These are phyloP conservation scores for Machaerirhynchus nigripectus DNA, from an alignment of 2,113 vertebrate genomes.

Conservation along the genomic window DNA sequence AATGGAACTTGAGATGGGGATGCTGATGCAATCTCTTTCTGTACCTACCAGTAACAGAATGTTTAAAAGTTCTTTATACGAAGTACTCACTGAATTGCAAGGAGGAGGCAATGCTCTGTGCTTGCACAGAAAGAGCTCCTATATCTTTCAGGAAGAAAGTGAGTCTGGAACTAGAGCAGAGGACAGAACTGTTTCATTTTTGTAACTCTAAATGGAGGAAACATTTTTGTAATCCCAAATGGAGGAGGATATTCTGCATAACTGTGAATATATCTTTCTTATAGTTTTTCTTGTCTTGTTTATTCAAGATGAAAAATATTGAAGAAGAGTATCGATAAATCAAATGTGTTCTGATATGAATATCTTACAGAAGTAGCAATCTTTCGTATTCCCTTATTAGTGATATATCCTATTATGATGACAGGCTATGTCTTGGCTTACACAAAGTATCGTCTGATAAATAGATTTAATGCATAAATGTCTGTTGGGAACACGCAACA, in stretches of 20 bases:
- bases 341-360: not conserved
- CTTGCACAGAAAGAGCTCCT: not conserved
- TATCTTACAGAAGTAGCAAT: not conserved
- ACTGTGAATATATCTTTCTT: not conserved
- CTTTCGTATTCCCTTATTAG: constrained; percentile 24
- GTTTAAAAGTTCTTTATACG: not conserved
- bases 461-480: constrained; percentile 53
- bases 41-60: not conserved
- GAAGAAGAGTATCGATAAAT: not conserved
- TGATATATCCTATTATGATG: constrained; percentile 29
- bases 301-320: not conserved
- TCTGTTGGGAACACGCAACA: constrained; percentile 1
- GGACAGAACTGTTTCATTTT: not conserved
- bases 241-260: not conserved
- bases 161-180: not conserved
- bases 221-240: not conserved
- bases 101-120: not conserved
- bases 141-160: not conserved
- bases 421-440: constrained; percentile 46
- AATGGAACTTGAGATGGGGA: not conserved
- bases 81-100: not conserved
- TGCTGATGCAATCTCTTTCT: not conserved
- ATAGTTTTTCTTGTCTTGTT: not conserved
- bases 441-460: constrained; percentile 52
- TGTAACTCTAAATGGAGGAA: not conserved